These are phyloP conservation scores for Tortricodes alternella DNA, from an alignment of 2,888 invertebrate genomes.

Conservation along the genomic window DNA sequence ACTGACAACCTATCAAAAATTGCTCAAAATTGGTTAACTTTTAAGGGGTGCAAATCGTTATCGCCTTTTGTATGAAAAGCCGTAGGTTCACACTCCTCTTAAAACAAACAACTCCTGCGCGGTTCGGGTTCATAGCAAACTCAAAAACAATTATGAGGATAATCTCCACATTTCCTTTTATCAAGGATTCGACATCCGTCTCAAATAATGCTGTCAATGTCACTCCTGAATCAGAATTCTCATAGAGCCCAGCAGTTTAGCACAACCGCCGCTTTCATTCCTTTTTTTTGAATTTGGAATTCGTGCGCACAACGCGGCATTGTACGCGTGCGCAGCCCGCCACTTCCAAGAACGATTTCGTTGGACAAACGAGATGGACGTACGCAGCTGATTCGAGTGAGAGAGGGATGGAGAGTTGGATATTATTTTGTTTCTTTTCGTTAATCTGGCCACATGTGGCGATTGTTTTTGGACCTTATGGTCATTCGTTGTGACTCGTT, in stretches of 20 bases:
- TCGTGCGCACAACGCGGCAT: constrained; percentile 79
- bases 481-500: constrained; percentile 61
- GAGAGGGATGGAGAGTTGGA: constrained; percentile 48
- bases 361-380: constrained; percentile 48
- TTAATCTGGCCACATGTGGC: constrained; percentile 81
- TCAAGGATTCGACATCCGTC: too few species aligned
- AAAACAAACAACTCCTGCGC: too few species aligned
- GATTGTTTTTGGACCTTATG: constrained; percentile 81
- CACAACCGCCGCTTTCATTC: constrained; percentile 52
- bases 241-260: constrained; percentile 53
- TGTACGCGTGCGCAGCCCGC: constrained; percentile 71
- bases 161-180: too few species aligned
- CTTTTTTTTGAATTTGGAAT: constrained; percentile 65
- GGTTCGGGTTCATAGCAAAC: too few species aligned
- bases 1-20: too few species aligned
- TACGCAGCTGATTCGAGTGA: constrained; percentile 30
- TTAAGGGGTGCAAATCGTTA: too few species aligned
- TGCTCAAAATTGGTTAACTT: too few species aligned
- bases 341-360: constrained; percentile 81
- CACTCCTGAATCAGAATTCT: constrained; percentile 5
- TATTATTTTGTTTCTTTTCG: constrained; percentile 76
- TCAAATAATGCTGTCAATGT: neutral
- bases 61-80: too few species aligned
- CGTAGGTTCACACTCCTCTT: too few species aligned
- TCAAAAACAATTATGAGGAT: too few species aligned